Evolutionary conservation across 1,140 invertebrate genomes (phyloP), one percentile per base, ranked within the genome.

Genomic region (Drosophila parvula): DNA sequence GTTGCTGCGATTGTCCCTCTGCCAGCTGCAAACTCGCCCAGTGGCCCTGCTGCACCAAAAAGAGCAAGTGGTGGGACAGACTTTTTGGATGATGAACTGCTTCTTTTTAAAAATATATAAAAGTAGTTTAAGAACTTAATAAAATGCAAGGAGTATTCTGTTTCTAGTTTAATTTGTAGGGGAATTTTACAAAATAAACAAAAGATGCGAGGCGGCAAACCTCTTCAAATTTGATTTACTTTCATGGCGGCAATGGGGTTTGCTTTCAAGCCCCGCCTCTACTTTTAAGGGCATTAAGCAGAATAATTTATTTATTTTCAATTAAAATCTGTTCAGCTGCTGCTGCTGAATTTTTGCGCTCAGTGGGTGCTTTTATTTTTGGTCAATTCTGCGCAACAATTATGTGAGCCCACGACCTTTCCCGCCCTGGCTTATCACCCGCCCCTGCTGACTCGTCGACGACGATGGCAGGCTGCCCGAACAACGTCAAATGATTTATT

Each of bases 401-500:
- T 88, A 79, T 86, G 74, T 77, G 57, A 77, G 38, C 51, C 56
- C 59, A 71, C 56, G 74, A 74, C 61, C 58, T 61, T 64, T 57
- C 28, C 28, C 45, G 34, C 45, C 47, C n/a, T 7, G 56, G 14
- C 14, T 16, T 36, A 8, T 14, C 28, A 9, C n/a, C 62, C 28
- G 18, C 16, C 50, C 22, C 14, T 14, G 10, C 47, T 28, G 28
- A 6, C n/a, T 28, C 45, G 12, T 41, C 22, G 69, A 45, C 56
- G 61, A 62, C 41, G 55, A 2, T 71, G 63, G 58, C 56, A 65
- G 57, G 57, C 47, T 41, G 36, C 58, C 48, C 76, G 63, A 78
- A 78, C 68, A 71, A 71, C 76, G 69, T 79, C 76, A 70, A 75
- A 83, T 89, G 83, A 88, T 88, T 89, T 88, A 88, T 88, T 88